These are phyloP conservation scores for Erpobdella octoculata DNA, from an alignment of 2,888 invertebrate species.

Conservation along the genomic window DNA sequence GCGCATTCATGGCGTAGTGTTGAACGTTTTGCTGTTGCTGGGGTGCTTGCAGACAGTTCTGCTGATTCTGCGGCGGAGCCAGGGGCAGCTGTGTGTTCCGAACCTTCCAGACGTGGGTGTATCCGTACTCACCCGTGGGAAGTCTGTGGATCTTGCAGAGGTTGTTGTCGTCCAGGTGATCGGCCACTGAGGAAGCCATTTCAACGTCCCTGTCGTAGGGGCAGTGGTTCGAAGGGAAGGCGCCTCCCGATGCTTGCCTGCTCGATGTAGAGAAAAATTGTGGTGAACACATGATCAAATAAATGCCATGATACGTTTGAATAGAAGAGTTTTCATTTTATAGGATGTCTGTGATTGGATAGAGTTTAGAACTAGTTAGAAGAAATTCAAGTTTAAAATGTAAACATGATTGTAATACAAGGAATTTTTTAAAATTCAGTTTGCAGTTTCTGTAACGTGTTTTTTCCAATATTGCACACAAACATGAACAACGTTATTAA, in stretches of 20 bases:
- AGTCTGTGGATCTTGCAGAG: constrained; percentile 30
- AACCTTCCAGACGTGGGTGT: constrained; percentile 32
- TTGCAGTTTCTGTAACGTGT: too few species aligned
- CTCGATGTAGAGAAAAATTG: too few species aligned
- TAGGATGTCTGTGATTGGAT: too few species aligned
- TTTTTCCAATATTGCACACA: too few species aligned
- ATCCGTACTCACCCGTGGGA: constrained; percentile 31
- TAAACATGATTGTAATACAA: too few species aligned
- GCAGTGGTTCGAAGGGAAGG: not conserved
- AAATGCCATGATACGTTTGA: too few species aligned
- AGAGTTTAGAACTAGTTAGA: too few species aligned
- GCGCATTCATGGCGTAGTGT: not conserved
- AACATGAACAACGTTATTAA: too few species aligned
- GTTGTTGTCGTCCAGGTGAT: constrained; percentile 14
- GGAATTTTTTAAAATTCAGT: too few species aligned
- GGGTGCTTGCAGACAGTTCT: not conserved
- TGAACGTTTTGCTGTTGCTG: not conserved
- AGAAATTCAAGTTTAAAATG: too few species aligned
- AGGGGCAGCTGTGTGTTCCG: constrained; percentile 30
- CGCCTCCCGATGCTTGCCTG: not conserved
- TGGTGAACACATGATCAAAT: too few species aligned
- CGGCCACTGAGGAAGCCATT: not conserved
- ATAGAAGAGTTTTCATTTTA: too few species aligned
- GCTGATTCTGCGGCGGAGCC: not conserved
- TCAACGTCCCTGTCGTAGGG: constrained; percentile 12